These are phyloP conservation scores for Xylophagus ater DNA, from an alignment of 2,888 invertebrate species.

Conservation along the genomic window DNA sequence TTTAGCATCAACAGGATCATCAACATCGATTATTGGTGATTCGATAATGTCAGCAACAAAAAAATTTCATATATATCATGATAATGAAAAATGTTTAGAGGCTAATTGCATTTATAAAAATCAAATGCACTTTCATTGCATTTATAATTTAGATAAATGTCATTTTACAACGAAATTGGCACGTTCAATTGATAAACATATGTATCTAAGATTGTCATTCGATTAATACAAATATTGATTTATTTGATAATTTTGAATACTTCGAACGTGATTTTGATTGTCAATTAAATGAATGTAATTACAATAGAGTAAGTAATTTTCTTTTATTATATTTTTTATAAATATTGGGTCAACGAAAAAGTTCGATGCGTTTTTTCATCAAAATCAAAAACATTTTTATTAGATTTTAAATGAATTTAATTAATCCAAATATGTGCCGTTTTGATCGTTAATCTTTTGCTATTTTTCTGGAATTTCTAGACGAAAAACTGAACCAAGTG, in stretches of 20 bases:
- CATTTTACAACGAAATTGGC: conserved; percentile 72
- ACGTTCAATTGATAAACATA: conserved; percentile 66
- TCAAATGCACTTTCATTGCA: conserved; percentile 76
- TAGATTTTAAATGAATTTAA: too few relatives aligned
- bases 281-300: conserved; percentile 48
- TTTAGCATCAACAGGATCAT: not conserved
- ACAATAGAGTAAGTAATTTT: not conserved
- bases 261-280: conserved; percentile 66
- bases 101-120: conserved; percentile 58
- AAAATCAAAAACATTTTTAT: too few relatives aligned
- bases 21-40: not conserved
- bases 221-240: conserved; percentile 31
- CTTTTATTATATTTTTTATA: not conserved
- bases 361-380: too few relatives aligned
- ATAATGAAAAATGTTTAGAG: conserved; percentile 56
- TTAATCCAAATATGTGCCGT: too few relatives aligned
- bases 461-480: too few relatives aligned
- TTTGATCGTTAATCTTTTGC: too few relatives aligned
- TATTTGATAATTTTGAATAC: conserved; percentile 75
- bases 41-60: conserved; percentile 27
- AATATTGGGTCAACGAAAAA: too few relatives aligned
- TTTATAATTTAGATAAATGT: conserved; percentile 51
- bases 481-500: too few relatives aligned
- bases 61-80: conserved; percentile 14
- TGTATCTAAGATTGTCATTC: conserved; percentile 73